phyloP scores from a whole-genome alignment of 2,797 vertebrate genomes.

The Lagodon rhomboides region DNA sequence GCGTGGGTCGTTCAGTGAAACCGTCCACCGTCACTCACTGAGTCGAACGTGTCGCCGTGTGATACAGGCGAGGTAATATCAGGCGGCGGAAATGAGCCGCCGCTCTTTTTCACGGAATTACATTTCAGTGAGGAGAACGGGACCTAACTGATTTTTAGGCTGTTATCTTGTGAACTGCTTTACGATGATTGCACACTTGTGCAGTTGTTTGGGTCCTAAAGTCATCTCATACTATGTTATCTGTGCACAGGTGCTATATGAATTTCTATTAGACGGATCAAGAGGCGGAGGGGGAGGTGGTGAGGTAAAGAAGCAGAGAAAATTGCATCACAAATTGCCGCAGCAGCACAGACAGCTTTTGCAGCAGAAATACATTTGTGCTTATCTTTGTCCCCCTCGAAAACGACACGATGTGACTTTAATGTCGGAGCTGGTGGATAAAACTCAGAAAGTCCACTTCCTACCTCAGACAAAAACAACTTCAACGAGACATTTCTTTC shows the following conservation, averaged over 20 bases:
- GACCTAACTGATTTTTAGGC: conserved; percentile 3
- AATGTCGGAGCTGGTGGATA: neutral
- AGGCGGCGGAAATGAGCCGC: conserved; percentile 33
- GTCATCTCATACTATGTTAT: conserved; percentile 14
- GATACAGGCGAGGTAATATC: conserved; percentile 44
- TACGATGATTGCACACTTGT: neutral
- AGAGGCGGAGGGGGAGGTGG: neutral
- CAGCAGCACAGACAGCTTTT: neutral
- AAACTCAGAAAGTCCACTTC: neutral
- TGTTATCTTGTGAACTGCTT: conserved; percentile 18
- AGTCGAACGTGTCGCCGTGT: conserved; percentile 10
- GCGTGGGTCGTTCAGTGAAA: conserved; percentile 48
- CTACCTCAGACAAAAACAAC: neutral
- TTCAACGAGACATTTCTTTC: neutral
- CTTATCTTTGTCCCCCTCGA: conserved; percentile 31
- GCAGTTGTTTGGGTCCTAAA: neutral
- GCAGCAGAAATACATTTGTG: conserved; percentile 13
- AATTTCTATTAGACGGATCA: conserved; percentile 29
- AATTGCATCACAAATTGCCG: conserved; percentile 39
- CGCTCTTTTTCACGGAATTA: conserved; percentile 8
- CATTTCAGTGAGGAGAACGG: conserved; percentile 19
- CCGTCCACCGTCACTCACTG: conserved; percentile 46
- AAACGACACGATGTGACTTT: conserved; percentile 18
- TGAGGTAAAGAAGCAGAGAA: conserved; percentile 17
- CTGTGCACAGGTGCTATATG: neutral